These are phyloP conservation scores for Diarsia dahlii DNA, from an alignment of 2,888 invertebrate genomes.

Conservation along the genomic window DNA sequence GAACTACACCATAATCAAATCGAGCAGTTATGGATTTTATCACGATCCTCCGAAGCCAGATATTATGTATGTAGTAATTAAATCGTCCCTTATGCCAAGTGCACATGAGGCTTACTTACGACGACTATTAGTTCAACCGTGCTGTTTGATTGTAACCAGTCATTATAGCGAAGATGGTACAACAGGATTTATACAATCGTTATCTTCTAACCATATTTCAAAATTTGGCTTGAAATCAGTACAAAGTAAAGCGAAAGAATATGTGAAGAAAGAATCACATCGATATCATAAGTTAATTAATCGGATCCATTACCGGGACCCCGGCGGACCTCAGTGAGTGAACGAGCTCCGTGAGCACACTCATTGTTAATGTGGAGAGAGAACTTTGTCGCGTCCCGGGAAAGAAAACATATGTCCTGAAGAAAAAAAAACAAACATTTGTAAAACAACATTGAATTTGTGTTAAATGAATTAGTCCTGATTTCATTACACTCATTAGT, in stretches of 20 bases:
- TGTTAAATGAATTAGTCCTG: background rate
- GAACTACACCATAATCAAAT: background rate
- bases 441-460: background rate
- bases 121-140: background rate
- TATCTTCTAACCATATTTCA: background rate
- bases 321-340: background rate
- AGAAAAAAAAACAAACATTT: background rate
- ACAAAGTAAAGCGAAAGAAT: slow-evolving; percentile 9
- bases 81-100: slow-evolving; percentile 14
- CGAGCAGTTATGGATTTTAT: background rate
- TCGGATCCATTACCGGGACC: slow-evolving; percentile 5
- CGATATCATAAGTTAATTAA: slow-evolving; percentile 29
- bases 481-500: too few species aligned
- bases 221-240: background rate
- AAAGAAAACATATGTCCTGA: background rate
- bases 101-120: background rate
- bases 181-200: background rate
- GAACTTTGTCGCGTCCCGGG: too few species aligned
- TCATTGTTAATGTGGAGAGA: background rate
- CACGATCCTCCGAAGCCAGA: background rate
- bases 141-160: background rate
- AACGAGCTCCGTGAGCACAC: background rate
- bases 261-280: slow-evolving; percentile 20
- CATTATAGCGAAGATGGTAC: background rate
- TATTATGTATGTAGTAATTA: background rate